Base-by-base conservation (phyloP, 37 sponge, comb jelly and placozoan genomes). In the Aplysina aerophoba region DNA sequence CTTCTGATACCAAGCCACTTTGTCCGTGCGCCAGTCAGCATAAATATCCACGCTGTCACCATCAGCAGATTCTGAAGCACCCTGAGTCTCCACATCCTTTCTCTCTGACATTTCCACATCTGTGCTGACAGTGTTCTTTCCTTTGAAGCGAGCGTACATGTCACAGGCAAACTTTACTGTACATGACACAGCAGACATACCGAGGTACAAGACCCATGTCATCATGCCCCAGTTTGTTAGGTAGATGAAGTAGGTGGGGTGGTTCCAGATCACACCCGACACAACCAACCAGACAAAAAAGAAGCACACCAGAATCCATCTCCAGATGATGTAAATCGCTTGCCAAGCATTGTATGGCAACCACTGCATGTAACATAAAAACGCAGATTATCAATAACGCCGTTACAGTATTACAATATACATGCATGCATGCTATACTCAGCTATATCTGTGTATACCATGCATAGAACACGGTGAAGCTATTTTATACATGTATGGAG, bases 181-280 rank as follows among this genome's bases (percentile, higher is more conserved):
- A 5, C 40, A 31, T 19, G 85, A 59, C 15, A 79, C 33, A 13
- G 85, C 89, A 35, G 89, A 80, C 19, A 55, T 25, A 0, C 84
- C 13, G 15, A 89, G 85, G 31, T 89, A 89, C 6, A 54, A 20
- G 21, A 36, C 53, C 71, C 79, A 84, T 36, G 80, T 8, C 22
- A 86, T 3, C n/a, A 81, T 71, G 17, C 80, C 82, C 92, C 88
- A 91, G 78, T 88, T 57, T 24, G 88, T 81, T 50, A 91, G 57
- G 41, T 85, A 91, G 59, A 88, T 88, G 40, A 91, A 56, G 24
- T 35, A 91, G 55, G 59, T 84, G 5, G 79, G 34, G 38, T 66
- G 21, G 15, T 13, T 33, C 33, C 27, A 12, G 15, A 31, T 53
- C 1, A 28, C 25, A 0, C 25, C 57, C 11, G 59, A 20, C 8